Conservation (phyloP, 2,113 vertebrate genomes). For the Syngnathus floridae region DNA sequence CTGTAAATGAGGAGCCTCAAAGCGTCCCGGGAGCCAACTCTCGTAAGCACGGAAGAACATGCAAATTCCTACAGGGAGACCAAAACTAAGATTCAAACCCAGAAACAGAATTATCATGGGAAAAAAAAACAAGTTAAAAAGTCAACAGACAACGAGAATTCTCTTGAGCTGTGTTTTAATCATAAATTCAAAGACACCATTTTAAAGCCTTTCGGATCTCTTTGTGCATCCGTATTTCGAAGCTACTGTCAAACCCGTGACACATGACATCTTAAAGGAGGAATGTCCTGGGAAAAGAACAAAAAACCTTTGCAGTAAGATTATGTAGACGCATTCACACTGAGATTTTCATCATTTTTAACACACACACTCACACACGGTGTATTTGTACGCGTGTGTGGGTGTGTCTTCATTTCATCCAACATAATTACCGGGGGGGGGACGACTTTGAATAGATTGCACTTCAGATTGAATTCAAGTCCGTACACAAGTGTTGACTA, state of each 20-base stretch:
- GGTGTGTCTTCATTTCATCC: background rate
- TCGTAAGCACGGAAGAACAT: background rate
- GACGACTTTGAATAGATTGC: conserved; percentile 47
- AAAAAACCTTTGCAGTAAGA: background rate
- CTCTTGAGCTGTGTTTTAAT: conserved; percentile 39
- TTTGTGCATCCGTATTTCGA: conserved; percentile 40
- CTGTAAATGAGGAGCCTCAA: too few species aligned
- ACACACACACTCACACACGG: background rate
- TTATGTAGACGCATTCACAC: background rate
- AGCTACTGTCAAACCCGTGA: background rate
- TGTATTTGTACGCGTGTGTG: background rate
- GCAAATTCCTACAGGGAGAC: background rate
- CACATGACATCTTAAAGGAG: background rate
- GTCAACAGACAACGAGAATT: background rate
- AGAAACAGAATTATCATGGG: background rate
- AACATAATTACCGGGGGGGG: background rate
- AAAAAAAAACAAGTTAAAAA: background rate
- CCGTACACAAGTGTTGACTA: conserved; percentile 43
- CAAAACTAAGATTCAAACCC: background rate
- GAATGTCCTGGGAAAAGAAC: background rate
- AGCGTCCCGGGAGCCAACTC: background rate
- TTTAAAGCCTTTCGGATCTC: conserved; percentile 45
- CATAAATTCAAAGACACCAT: conserved; percentile 50
- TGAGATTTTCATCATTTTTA: background rate
- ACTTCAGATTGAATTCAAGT: conserved; percentile 34